Evolutionary conservation across 1,140 invertebrate species (phyloP), one percentile per base, ranked within the genome.

Genomic region (Scaptomyza montana): DNA sequence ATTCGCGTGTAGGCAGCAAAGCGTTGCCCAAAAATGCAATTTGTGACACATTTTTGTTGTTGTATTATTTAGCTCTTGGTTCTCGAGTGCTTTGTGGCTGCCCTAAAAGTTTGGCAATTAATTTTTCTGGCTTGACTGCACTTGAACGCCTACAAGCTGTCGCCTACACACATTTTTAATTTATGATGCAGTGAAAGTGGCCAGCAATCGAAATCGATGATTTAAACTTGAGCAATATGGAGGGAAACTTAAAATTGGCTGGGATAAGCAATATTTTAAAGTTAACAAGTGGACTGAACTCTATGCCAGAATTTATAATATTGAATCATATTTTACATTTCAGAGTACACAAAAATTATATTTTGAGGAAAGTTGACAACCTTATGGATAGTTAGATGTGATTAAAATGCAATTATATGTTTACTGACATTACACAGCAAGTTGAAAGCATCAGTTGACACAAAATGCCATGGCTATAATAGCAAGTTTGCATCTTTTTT

Each of bases 111-210:
- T 69, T 69, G 71, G 13, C 66, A 70, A 70, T 74, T 74, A 43
- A 64, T 74, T 74, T 74, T 74, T 63, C 39, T 30, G 60, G 60
- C 68, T 66, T 65, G 68, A 65, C 49, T 66, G 62, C 72, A 70
- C 72, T 74, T 64, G 57, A 65, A 65, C 73, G 73, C 73, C 73
- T 65, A 72, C 67, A 65, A 65, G 59, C 71, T 70, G 66, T n/a
- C 66, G 33, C 33, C 33, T 36, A 36, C 33, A 36, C 61, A 19
- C 13, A 50, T 74, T 63, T 51, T 28, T 53, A 70, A 70, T 63
- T 74, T 70, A 74, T 74, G 51, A 45, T 53, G 46, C 39, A 70
- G 66, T 21, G 66, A 69, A 74, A 74, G 71, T 69, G 45, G 28
- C 36, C 33, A 13, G 28, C 56, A 19, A 45, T 8, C 50, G 41